Evolutionary conservation across 2,113 vertebrate species (phyloP), one percentile per base, ranked within the genome.

Genomic region (Apeltes quadracus): DNA sequence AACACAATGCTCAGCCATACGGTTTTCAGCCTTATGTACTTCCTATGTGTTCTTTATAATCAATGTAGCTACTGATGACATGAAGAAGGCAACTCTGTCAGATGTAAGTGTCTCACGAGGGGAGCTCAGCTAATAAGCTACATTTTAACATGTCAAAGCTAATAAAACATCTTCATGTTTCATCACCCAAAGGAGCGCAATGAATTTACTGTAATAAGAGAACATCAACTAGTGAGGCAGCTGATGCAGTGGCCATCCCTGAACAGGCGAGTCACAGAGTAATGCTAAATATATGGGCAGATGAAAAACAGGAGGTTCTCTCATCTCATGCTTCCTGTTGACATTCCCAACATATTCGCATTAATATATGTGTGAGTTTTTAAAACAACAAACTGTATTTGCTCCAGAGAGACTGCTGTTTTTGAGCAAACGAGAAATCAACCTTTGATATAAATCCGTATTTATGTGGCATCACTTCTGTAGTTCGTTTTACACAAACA

Each of bases 131-230:
- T 88, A 84, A 86, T 81, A 72, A 70, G 65, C 57, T 74, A 83
- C 56, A 83, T 83, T 81, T 84, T 66, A 79, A 83, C 75, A 85
- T 39, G 69, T 85, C 84, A 84, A 84, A 83, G 61, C 67, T 79
- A 79, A 84, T 78, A 79, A 85, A 88, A 72, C 69, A 61, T 86
- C 61, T 71, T 83, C 54, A 72, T 43, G 56, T 66, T n/a, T 81
- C 72, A 69, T 75, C 79, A 63, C 72, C 87, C 79, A 75, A 59
- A 84, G 84, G 76, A 79, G 72, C 72, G 66, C 73, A 70, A 70
- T 84, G 59, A 79, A 80, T 82, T 79, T 61, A 80, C 67, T 58
- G 70, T 78, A 84, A 82, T 82, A 77, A 78, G 75, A 82, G 84
- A 84, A 44, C 63, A 72, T 55, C 39, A 79, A 20, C 63, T 29